phyloP scores from a whole-genome alignment of 1,140 invertebrate genomes.

The Melitaea cinxia region DNA sequence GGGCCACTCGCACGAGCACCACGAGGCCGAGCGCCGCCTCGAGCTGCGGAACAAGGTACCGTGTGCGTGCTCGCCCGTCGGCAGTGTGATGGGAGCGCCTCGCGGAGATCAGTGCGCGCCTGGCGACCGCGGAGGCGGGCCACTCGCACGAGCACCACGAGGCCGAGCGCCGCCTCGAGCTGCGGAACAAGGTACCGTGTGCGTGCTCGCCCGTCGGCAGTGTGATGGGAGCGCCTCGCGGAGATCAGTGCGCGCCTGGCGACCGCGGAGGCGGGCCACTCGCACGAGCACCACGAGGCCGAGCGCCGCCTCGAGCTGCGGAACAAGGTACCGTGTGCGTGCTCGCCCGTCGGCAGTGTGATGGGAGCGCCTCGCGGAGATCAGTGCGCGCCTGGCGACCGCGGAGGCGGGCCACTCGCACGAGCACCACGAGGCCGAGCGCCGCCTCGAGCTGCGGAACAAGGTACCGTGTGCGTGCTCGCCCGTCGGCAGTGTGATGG shows the following conservation, averaged over 20 bases:
- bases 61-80: too few species aligned
- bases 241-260: constrained; percentile 90
- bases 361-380: constrained; percentile 89
- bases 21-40: constrained; percentile 84
- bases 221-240: constrained; percentile 89
- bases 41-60: constrained; percentile 67
- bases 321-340: constrained; percentile 55
- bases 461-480: constrained; percentile 46
- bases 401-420: constrained; percentile 91
- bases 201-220: too few species aligned
- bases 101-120: constrained; percentile 87
- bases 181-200: constrained; percentile 61
- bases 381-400: constrained; percentile 88
- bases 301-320: constrained; percentile 71
- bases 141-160: constrained; percentile 89
- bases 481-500: too few species aligned
- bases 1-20: constrained; percentile 88
- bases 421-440: constrained; percentile 87
- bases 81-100: constrained; percentile 91
- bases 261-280: constrained; percentile 90
- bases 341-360: too few species aligned
- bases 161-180: constrained; percentile 82
- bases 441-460: constrained; percentile 63
- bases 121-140: constrained; percentile 91
- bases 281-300: constrained; percentile 88